Evolutionary conservation across 2,888 invertebrate genomes (phyloP), one percentile per base, ranked within the genome.

Genomic region (Calameuta filiformis): DNA sequence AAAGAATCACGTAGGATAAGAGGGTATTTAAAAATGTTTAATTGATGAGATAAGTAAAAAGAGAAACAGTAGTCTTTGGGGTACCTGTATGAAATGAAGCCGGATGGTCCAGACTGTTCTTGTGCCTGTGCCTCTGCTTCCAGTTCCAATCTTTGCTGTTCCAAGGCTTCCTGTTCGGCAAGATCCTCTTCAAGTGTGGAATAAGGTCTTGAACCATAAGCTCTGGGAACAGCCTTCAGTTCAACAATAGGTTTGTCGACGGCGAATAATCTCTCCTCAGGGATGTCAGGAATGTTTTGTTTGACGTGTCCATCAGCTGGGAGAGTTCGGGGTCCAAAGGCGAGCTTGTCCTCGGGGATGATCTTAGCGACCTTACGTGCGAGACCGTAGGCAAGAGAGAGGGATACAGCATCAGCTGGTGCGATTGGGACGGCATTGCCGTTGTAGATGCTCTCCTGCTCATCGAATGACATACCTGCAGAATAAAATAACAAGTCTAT

Each of bases 181-280:
- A 87, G 76, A n/a, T 85, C 82, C 4, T 85, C 85, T 35, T 84
- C 82, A 56, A 56, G 56, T 15, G 71, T 4, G 34, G 71, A 71
- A 30, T 31, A 71, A 15, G 71, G 33, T 71, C 71, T 31, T 12
- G 33, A 33, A 34, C 71, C 34, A n/a, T 35, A 23, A n/a, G 9
- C 34, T 15, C 35, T 35, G 33, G 71, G 69, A 6, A 82, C 77
- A 12, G 86, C 83, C 81, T 92, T 93, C 34, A 93, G 86, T 80
- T 93, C 93, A 69, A 94, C 92, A 12, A 94, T 90, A 73, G 93
- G 92, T 37, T 91, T 93, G 73, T 93, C 93, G n/a, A 93, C 85
- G n/a, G 89, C 90, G 81, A 92, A 92, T 4, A 94, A 89, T 79
- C 92, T 92, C 81, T 93, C 93, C 85, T 94, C 94, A 3, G 93